phyloP scores from a whole-genome alignment of 1,140 invertebrate species.

The Lepidurus couesii region DNA sequence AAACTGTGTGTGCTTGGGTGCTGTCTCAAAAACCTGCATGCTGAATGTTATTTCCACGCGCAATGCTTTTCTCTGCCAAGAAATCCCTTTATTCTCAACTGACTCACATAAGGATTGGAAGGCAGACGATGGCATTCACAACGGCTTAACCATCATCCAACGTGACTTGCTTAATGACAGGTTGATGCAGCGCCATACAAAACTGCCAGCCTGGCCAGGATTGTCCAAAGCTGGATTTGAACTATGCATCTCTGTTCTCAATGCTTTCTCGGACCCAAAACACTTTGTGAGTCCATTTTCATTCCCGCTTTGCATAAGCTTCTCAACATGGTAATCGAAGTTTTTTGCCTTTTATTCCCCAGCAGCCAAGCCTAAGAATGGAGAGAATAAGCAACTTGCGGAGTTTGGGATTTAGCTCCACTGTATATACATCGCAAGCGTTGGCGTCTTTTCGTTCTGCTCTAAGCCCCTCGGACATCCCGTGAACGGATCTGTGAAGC shows the following conservation, averaged over 20 bases:
- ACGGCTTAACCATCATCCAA: constrained; percentile 21
- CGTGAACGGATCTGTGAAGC: constrained; percentile 8
- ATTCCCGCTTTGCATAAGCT: constrained; percentile 18
- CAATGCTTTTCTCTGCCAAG: constrained; percentile 9
- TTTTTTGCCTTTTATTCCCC: constrained; percentile 12
- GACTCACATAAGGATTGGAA: constrained; percentile 19
- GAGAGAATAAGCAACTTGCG: constrained; percentile 18
- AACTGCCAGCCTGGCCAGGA: constrained; percentile 13
- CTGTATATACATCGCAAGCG: not conserved
- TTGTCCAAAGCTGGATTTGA: constrained; percentile 14
- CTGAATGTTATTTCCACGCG: constrained; percentile 21
- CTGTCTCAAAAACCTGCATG: constrained; percentile 15
- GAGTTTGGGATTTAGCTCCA: constrained; percentile 5
- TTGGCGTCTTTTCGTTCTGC: not conserved
- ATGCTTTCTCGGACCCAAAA: constrained; percentile 16
- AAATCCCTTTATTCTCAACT: constrained; percentile 19
- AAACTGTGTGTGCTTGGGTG: not conserved
- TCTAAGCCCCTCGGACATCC: not conserved
- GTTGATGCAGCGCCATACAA: constrained; percentile 13
- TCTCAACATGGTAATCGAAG: constrained; percentile 18
- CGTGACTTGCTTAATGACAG: constrained; percentile 21
- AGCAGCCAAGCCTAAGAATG: constrained; percentile 13
- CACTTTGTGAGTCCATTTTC: constrained; percentile 18
- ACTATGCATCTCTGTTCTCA: constrained; percentile 19
- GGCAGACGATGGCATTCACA: constrained; percentile 6